phyloP scores from a whole-genome alignment of 53 echinoderm and acorn worm genomes.

The Echinometra lucunter region DNA sequence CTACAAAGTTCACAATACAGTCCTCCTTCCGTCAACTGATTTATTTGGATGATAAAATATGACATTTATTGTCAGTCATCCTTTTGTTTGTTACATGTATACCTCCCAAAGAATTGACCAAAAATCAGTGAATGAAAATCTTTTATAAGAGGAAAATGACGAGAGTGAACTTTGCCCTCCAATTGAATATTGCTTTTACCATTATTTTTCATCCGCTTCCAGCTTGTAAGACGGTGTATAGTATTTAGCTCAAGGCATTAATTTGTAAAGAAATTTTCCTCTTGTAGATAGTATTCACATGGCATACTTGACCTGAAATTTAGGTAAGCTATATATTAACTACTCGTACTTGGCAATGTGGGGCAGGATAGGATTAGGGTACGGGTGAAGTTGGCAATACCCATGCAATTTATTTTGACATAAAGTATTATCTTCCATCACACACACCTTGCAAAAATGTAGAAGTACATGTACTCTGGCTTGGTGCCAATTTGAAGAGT shows the following conservation, averaged over 20 bases:
- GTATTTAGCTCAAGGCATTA: not conserved
- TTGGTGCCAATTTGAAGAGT: not conserved
- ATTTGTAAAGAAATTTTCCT: not conserved
- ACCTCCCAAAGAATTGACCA: not conserved
- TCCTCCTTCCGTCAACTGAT: not conserved
- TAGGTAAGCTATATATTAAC: not conserved
- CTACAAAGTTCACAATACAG: not conserved
- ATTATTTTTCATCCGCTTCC: not conserved
- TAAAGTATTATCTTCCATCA: not conserved
- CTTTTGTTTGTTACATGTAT: not conserved
- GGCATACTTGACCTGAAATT: slow-evolving; percentile 5
- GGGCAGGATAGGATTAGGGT: not conserved
- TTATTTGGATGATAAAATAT: not conserved
- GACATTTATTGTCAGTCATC: slow-evolving; percentile 28
- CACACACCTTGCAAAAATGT: not conserved
- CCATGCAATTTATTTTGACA: not conserved
- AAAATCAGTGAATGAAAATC: not conserved
- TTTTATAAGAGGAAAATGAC: not conserved
- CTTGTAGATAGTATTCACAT: not conserved
- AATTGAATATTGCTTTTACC: slow-evolving; percentile 1
- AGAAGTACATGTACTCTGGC: not conserved
- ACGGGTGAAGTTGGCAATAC: not conserved
- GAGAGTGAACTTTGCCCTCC: slow-evolving; percentile 6
- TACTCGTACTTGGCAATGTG: not conserved
- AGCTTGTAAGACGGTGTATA: not conserved